Evolutionary conservation across 2,888 invertebrate species (phyloP), one percentile per base, ranked within the genome.

Genomic region (Megastigmus dorsalis): DNA sequence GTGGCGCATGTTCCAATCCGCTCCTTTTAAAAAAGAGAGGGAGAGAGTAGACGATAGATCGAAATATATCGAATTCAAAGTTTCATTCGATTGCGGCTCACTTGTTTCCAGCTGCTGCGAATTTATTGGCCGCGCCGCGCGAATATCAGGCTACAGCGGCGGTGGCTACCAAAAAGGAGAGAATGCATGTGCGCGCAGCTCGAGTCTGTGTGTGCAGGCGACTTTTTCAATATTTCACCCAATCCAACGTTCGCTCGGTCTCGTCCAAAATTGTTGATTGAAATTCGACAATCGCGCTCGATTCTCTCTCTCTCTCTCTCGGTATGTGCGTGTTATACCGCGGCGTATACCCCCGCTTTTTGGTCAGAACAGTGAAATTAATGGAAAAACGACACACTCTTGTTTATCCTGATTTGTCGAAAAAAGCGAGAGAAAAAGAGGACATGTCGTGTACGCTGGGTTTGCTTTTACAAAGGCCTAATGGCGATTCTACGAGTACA

Each of bases 21-120:
- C 30, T 30, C 9, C 30, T 30, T n/a, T 30, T 18, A n/a, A 4
- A 13, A 30, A 30, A 60, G n/a, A n/a, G n/a, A n/a, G n/a, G n/a
- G n/a, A n/a, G n/a, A n/a, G n/a, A n/a, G n/a, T n/a, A n/a, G n/a
- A 2, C 57, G 52, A 38, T 36, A 45, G 45, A 65, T 57, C 57
- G 66, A 66, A 59, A 57, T 28, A 52, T 45, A 71, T 67, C 67
- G 28, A 55, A 62, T 71, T 55, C 70, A 66, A 70, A 54, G 69
- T 77, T 45, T 76, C 77, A 72, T 75, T 78, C 76, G 77, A 76
- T 75, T 75, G 63, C 77, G 45, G 33, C 57, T 30, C 28, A 55
- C 50, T 74, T 66, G 54, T 41, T 66, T 52, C 48, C 54, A 18
- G 20, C 23, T 26, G 23, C 15, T 41, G 23, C 62, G 33, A 75